phyloP scores from a whole-genome alignment of 2,888 invertebrate genomes.

The Pemphredon lugubris region DNA sequence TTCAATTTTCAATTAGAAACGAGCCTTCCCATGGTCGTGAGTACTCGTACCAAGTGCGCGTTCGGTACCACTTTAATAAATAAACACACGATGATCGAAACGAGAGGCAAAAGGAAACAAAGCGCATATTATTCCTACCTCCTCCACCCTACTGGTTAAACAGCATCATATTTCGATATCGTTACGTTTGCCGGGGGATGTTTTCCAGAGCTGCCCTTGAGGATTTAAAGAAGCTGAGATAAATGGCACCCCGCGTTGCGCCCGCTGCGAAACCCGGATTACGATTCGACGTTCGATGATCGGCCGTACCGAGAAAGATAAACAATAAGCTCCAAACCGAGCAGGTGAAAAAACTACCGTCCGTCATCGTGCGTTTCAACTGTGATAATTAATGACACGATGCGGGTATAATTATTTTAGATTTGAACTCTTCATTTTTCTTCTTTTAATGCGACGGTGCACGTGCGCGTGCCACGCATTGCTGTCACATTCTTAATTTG shows the following conservation, averaged over 20 bases:
- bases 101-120: constrained; percentile 31
- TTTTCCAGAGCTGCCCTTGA: constrained; percentile 46
- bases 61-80: background rate
- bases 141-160: constrained; percentile 37
- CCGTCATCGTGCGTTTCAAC: background rate
- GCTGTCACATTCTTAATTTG: no score
- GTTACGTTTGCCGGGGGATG: constrained; percentile 39
- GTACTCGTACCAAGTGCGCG: no score
- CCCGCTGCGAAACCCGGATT: constrained; percentile 29
- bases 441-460: no score
- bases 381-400: constrained; percentile 6
- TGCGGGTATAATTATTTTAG: background rate
- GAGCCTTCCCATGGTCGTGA: no score
- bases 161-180: constrained; percentile 42
- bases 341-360: constrained; percentile 50
- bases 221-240: constrained; percentile 52
- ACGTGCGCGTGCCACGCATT: no score
- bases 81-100: background rate
- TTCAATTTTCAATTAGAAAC: no score
- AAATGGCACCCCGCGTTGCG: constrained; percentile 49
- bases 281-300: constrained; percentile 38
- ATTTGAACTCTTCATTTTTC: no score
- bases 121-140: constrained; percentile 28
- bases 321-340: constrained; percentile 31
- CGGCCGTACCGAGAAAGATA: constrained; percentile 21